These are phyloP conservation scores for Drosophila peninsularis DNA, from an alignment of 2,888 invertebrate species.

Conservation along the genomic window DNA sequence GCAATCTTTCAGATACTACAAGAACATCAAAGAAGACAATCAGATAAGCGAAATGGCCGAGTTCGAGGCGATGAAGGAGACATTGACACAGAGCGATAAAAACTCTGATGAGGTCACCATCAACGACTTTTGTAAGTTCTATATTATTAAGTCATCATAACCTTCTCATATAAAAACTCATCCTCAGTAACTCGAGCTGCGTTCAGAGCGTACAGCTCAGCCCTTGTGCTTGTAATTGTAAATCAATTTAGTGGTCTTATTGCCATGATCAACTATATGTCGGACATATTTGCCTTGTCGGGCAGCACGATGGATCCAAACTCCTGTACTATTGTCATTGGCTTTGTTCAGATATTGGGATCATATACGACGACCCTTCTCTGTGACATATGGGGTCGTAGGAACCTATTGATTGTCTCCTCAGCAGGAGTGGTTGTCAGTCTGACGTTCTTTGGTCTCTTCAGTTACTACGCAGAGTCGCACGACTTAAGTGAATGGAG, in stretches of 20 bases:
- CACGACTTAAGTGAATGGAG: slow-evolving; percentile 60
- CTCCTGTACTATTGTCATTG: slow-evolving; percentile 79
- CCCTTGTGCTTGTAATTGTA: slow-evolving; percentile 65
- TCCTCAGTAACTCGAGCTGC: slow-evolving; percentile 69
- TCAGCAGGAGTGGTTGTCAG: slow-evolving; percentile 73
- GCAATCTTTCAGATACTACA: slow-evolving; percentile 77
- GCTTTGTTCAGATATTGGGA: slow-evolving; percentile 80
- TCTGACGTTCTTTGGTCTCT: slow-evolving; percentile 70
- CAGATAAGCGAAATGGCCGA: slow-evolving; percentile 48
- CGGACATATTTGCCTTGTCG: slow-evolving; percentile 77
- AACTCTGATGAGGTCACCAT: slow-evolving; percentile 27
- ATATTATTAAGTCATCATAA: too few species aligned
- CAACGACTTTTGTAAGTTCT: slow-evolving; percentile 69
- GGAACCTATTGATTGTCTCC: slow-evolving; percentile 77
- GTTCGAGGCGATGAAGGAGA: slow-evolving; percentile 62
- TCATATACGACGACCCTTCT: slow-evolving; percentile 73
- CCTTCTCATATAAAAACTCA: neutral
- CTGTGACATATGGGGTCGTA: slow-evolving; percentile 81
- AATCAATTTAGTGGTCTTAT: slow-evolving; percentile 81
- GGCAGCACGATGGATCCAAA: slow-evolving; percentile 78
- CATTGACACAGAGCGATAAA: slow-evolving; percentile 50
- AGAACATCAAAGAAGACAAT: slow-evolving; percentile 60
- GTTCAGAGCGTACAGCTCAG: slow-evolving; percentile 65
- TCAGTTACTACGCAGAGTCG: slow-evolving; percentile 58
- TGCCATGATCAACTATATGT: slow-evolving; percentile 82